These are phyloP conservation scores for Spodoptera litura DNA, from an alignment of 1,140 invertebrate genomes.

Conservation along the genomic window DNA sequence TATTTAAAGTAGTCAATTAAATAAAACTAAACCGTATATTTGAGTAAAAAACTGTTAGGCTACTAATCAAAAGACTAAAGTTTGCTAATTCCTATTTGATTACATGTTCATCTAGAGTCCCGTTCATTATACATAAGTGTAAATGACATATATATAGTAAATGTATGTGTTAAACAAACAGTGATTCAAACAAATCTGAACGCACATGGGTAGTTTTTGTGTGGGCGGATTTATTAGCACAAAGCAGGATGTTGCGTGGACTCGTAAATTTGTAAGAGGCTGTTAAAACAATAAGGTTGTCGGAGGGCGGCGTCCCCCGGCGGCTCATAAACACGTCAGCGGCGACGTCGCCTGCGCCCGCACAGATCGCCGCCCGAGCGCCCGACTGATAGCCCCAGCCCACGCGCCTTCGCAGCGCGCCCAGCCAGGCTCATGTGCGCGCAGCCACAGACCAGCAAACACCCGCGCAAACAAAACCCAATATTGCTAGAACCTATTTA, in stretches of 20 bases:
- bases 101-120: too few relatives aligned
- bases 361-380: conserved; percentile 32
- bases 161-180: too few relatives aligned
- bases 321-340: conserved; percentile 79
- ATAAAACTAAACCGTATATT: neutral
- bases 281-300: conserved; percentile 81
- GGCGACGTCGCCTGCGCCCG: conserved; percentile 57
- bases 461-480: conserved; percentile 8
- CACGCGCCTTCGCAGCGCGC: neutral
- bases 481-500: neutral
- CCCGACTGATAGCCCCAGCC: conserved; percentile 24
- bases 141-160: too few relatives aligned
- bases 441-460: neutral
- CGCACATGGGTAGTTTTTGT: conserved; percentile 35
- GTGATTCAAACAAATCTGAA: neutral
- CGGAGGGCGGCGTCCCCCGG: conserved; percentile 70
- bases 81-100: neutral
- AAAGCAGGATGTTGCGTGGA: conserved; percentile 58
- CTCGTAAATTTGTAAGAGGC: conserved; percentile 78
- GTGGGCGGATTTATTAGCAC: conserved; percentile 64
- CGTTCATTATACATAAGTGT: too few relatives aligned
- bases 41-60: neutral
- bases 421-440: conserved; percentile 18
- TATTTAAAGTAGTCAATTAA: conserved; percentile 21
- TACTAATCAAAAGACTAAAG: neutral